Evolutionary conservation across 2,113 vertebrate species (phyloP), one percentile per base, ranked within the genome.

Genomic region (Malurus elegans): DNA sequence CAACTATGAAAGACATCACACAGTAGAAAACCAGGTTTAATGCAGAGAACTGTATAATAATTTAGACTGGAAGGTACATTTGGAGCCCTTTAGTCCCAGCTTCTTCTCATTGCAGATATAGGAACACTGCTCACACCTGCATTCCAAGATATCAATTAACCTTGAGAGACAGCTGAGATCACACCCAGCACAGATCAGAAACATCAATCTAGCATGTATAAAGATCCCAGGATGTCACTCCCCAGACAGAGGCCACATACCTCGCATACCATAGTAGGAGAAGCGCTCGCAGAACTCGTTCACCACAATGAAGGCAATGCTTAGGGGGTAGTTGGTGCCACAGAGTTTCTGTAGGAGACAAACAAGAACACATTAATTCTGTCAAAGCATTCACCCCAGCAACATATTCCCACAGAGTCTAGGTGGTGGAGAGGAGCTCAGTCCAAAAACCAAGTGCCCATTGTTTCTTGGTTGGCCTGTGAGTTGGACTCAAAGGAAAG

Each of bases 201-300:
- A 83, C 60, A 48, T 51, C 40, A 87, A 26, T 10, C 3, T 31
- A 74, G 20, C 4, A 12, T 69, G 14, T 54, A n/a, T 2, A 25
- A 70, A 88, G n/a, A 61, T 29, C 12, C 34, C 50, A 29, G 45
- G 36, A 70, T 0, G 0, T 44, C 11, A 4, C 26, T 56, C 64
- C 67, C 56, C 53, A 75, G 50, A 90, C 70, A 66, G 28, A 34
- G 32, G 70, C 36, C 67, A 84, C 90, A 78, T 98, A 99, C 99
- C 99, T 99, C 98, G 98, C 99, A 99, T 99, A 97, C 99, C 99
- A 99, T 99, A 99, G 98, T 99, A 99, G 96, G 99, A 99, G 98
- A 99, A 99, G 31, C 99, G 98, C 78, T 99, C 99, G 0, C 99
- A 99, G 98, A 99, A 99, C 97, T 99, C 99, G 3, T 99, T 99